Conservation (phyloP, 2,797 vertebrate species). For the Sternarchorhynchus goeldii region DNA sequence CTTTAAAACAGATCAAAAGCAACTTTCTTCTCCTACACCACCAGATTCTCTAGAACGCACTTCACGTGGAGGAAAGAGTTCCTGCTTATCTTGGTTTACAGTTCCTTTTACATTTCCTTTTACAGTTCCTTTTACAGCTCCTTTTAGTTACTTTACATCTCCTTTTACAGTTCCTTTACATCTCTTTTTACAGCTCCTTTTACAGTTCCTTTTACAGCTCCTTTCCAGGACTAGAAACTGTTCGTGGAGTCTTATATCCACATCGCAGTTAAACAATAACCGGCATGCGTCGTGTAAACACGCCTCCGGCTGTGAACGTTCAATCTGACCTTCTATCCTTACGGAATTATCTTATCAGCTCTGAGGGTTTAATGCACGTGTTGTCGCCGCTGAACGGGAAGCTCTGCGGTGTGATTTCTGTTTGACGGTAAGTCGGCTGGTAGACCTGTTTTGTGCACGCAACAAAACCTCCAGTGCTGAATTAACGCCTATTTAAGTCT, state of each 20-base stretch:
- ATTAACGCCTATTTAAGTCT: too few relatives aligned
- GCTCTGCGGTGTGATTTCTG: too few relatives aligned
- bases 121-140: too few relatives aligned
- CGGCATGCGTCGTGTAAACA: background rate
- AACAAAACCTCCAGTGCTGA: too few relatives aligned
- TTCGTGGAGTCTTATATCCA: background rate
- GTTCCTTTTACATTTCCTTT: background rate
- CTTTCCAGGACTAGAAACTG: too few relatives aligned
- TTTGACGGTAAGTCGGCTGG: background rate
- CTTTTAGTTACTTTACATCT: too few relatives aligned
- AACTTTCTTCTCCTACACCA: too few relatives aligned
- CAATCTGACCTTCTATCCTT: too few relatives aligned
- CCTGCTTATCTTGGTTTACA: background rate
- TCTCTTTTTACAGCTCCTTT: background rate
- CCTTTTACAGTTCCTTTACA: background rate
- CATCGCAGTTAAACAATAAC: slow-evolving; percentile 1
- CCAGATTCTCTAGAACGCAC: too few relatives aligned
- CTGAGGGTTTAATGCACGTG: background rate
- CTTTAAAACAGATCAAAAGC: too few relatives aligned
- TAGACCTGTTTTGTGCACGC: background rate
- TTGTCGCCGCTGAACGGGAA: too few relatives aligned
- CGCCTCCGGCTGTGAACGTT: too few relatives aligned
- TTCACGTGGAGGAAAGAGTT: background rate
- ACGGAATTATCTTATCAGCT: background rate
- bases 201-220: background rate